Conservation (phyloP, 2,113 vertebrate genomes). For the Limnothrissa miodon region DNA sequence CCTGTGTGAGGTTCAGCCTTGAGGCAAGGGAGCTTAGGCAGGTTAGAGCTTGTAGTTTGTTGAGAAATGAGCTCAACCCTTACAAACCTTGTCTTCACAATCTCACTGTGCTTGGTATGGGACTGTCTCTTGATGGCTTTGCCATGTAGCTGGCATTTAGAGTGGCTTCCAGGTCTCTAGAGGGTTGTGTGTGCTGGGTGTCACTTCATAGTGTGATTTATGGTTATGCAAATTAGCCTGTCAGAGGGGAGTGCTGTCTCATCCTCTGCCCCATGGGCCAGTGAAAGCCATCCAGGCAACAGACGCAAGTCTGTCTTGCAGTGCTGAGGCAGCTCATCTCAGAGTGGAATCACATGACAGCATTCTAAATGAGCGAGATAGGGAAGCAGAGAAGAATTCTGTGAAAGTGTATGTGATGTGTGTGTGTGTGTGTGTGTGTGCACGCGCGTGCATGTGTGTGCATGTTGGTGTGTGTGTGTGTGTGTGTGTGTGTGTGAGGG, state of each 20-base stretch:
- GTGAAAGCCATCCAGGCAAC: constrained; percentile 50
- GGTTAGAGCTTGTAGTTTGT: background rate
- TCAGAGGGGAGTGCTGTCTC: constrained; percentile 55
- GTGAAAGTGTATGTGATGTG: too few species aligned
- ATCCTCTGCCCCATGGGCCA: constrained; percentile 52
- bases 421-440: constrained; percentile 20
- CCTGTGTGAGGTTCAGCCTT: background rate
- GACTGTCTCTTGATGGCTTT: background rate
- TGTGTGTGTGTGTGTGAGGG: constrained; percentile 24
- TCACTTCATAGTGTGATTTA: constrained; percentile 64
- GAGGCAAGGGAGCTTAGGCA: background rate
- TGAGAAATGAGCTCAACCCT: background rate
- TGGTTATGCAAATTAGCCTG: constrained; percentile 68
- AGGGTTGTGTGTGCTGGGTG: constrained; percentile 46
- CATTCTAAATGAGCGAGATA: constrained; percentile 50
- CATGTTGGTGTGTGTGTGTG: background rate
- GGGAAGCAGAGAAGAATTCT: constrained; percentile 5
- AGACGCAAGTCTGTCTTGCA: constrained; percentile 55
- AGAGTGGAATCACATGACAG: constrained; percentile 36
- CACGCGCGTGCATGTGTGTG: constrained; percentile 14
- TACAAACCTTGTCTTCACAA: background rate
- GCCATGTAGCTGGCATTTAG: constrained; percentile 39
- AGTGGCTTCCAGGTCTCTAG: constrained; percentile 42
- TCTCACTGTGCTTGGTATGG: background rate
- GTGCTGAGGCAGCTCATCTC: constrained; percentile 65